Percentiles rank a stretch among this genome's conserved stretches.
These are phyloP conservation scores for Leucoptera coffeella DNA, from an alignment of 2,888 invertebrate genomes.

Conservation along the genomic window DNA sequence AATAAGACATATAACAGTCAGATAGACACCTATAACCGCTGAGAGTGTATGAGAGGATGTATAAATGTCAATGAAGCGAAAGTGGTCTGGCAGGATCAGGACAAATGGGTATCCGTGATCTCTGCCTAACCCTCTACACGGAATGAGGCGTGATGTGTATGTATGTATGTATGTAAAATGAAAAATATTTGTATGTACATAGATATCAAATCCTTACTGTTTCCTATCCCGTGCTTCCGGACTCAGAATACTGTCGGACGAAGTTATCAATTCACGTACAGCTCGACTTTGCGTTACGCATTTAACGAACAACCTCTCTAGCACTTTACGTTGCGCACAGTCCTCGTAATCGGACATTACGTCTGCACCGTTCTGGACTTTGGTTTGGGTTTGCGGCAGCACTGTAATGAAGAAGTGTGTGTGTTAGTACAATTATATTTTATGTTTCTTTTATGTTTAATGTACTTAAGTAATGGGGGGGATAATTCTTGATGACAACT, in stretches of 20 bases:
- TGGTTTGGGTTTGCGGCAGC: neutral
- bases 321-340: slow-evolving; percentile 13
- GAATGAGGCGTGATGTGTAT: no score
- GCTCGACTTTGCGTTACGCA: slow-evolving; percentile 17
- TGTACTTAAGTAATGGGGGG: neutral
- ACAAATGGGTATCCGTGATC: no score
- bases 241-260: slow-evolving; percentile 13
- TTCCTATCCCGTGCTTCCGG: slow-evolving; percentile 19
- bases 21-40: no score
- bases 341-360: slow-evolving; percentile 16
- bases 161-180: no score
- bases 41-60: no score
- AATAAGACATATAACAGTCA: no score
- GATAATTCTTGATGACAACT: no score
- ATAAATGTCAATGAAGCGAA: no score
- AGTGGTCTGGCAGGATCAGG: no score
- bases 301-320: slow-evolving; percentile 22
- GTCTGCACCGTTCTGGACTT: neutral
- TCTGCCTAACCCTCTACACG: no score
- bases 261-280: slow-evolving; percentile 15
- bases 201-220: slow-evolving; percentile 13
- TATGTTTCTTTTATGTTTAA: neutral
- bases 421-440: neutral
- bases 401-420: no score
- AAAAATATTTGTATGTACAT: neutral